Evolutionary conservation across 2,797 vertebrate species (phyloP), one percentile per base, ranked within the genome.

Genomic region (Silurus aristotelis): DNA sequence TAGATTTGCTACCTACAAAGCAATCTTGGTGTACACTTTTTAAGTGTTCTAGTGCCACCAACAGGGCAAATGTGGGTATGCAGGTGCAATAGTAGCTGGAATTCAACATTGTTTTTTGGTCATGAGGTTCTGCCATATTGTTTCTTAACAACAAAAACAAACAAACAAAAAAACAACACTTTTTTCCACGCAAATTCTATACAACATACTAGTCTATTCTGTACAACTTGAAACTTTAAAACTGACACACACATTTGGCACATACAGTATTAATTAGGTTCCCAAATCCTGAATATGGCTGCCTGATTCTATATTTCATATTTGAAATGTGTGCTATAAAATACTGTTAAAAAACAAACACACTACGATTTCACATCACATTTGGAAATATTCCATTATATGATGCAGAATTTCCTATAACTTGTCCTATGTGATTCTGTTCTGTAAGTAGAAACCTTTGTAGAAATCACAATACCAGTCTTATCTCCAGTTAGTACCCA

Each of bases 401-500:
- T 8, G 8, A 72, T 5, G 46, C 9, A 13, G 9, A 72, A 72
- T 72, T 19, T 13, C 3, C 67, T 2, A 12, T 71, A 8, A 46
- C 38, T n/a, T 72, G 20, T n/a, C 31, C 6, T 19, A 38, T 19
- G 14, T 38, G 5, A 72, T 22, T 72, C 20, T 25, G 55, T 15
- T 6, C 5, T 46, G 14, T 46, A 17, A 22, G 46, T 75, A 56
- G 27, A 7, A 38, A 52, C 5, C 22, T 13, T 25, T n/a, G 17
- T 19, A 73, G 19, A 48, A 82, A 82, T 25, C 55, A 60, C 14
- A 66, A 84, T 92, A 99, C 97, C 98, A 97, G 95, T 97, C 92
- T 99, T 99, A 92, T 99, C 98, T 90, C 98, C 97, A 0, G 97
- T 99, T 82, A 99, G 93, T 67, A 99, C 95, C 98, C 98, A 99